Conservation (phyloP, 2,113 vertebrate species). For the Siniperca knerii region DNA sequence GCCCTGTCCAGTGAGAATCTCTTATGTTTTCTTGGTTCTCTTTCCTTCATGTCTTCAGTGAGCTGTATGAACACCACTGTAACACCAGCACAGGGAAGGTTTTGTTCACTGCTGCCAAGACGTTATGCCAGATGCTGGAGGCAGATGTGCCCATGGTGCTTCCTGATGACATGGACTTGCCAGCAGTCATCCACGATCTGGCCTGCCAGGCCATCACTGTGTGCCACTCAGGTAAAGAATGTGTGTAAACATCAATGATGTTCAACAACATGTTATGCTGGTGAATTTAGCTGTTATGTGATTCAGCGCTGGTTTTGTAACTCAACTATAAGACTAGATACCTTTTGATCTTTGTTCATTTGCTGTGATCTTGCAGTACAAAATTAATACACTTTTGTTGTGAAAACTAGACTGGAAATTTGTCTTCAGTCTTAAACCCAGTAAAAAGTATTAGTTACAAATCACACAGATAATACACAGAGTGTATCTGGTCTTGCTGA, state of each 20-base stretch:
- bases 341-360: neutral
- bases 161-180: slow-evolving; percentile 86
- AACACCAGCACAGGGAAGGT: slow-evolving; percentile 86
- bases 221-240: slow-evolving; percentile 89
- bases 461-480: neutral
- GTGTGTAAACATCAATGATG: neutral
- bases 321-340: neutral
- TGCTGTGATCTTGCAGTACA: neutral
- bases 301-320: neutral
- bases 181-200: slow-evolving; percentile 88
- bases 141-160: slow-evolving; percentile 87
- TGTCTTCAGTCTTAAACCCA: neutral
- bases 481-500: neutral
- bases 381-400: neutral
- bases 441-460: neutral
- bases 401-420: neutral
- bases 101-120: slow-evolving; percentile 88
- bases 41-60: slow-evolving; percentile 63
- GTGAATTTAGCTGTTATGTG: neutral
- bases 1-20: neutral
- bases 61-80: slow-evolving; percentile 88
- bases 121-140: slow-evolving; percentile 91
- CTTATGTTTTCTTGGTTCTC: neutral
- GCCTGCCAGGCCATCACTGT: slow-evolving; percentile 91
- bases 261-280: neutral